Evolutionary conservation across 2,797 vertebrate species (phyloP), one percentile per base, ranked within the genome.

Genomic region (Pempheris klunzingeri): DNA sequence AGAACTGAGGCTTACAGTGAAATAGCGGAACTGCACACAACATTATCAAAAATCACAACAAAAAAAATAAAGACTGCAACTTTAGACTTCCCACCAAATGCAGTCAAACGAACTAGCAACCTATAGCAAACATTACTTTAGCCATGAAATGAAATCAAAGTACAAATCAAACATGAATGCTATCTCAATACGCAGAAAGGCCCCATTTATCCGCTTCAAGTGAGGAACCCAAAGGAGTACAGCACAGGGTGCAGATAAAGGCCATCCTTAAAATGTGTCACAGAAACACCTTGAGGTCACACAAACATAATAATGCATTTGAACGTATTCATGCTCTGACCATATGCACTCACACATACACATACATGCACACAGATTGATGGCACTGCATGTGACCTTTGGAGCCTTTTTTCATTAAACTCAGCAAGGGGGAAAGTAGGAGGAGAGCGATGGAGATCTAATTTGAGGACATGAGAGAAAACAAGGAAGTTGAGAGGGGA

Each of bases 381-480:
- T 68, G 66, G 54, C 61, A 85, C 72, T 63, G 58, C 59, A 70
- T 77, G 32, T 77, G 80, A 92, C 84, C 88, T 87, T 88, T 82
- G 47, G 26, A 71, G 69, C 20, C 49, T 43, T 26, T 69, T 86
- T 77, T 80, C 70, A 89, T 86, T 88, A 88, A 91, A 85, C 83
- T 44, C 85, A 93, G 87, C 74, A 53, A 77, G 81, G 47, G 84
- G 76, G 22, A 53, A 49, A 20, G 52, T 30, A 70, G 60, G 58
- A 65, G 69, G 67, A 50, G 62, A 71, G 64, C 71, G 69, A 44
- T 41, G 53, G 59, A 64, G 38, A 68, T 77, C 78, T 86, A 89
- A 90, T 87, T 86, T 91, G 80, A 86, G 75, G 87, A 87, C 82
- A 88, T 77, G 71, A 90, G 82, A 86, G 76, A 84, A 87, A 90